Base-by-base conservation (phyloP, 2,113 vertebrate species). In the Promerops cafer region DNA sequence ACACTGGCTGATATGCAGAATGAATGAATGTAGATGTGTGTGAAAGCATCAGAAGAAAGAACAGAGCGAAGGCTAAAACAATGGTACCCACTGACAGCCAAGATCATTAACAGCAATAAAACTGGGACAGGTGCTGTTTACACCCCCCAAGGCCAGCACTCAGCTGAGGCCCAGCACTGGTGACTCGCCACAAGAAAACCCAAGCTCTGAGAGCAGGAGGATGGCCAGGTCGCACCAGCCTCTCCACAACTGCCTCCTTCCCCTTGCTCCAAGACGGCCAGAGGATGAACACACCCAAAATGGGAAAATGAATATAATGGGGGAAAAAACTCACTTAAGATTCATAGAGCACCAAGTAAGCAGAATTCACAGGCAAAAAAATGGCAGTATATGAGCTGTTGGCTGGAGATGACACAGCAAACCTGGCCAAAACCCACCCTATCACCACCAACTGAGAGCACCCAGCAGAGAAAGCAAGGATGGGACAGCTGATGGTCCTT, bases 301-400 rank as follows among this genome's bases (percentile, higher is more conserved):
- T 6, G 8, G 9, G 30, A 71, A 88, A 49, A 57, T 26, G 0
- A 75, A 50, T 76, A 50, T 17, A 82, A 63, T 1, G 8, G 7
- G 9, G 3, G 0, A 40, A n/a, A 28, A 3, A 27, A 2, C 0
- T 1, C 9, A 33, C 24, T 31, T 24, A 60, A 83, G 75, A 75
- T 26, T 45, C 11, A 66, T 0, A 33, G 14, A 79, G 9, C 12
- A 42, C 6, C 30, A 71, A 71, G 18, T 42, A 86, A 66, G 26
- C 10, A 72, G 60, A 86, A 64, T 15, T 35, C 1, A 1, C 23
- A 86, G 21, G 31, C 10, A 71, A 83, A 60, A 47, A 52, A 22
- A 26, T 13, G 5, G 27, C 39, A 52, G 17, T 10, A 39, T 1
- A 19, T 16, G 44, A 72, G 61, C 24, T 27, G 24, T 14, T 65